Percentiles rank a stretch among this genome's conserved stretches.
Conservation (phyloP, 2,113 vertebrate genomes). For the Lycaon pictus region DNA sequence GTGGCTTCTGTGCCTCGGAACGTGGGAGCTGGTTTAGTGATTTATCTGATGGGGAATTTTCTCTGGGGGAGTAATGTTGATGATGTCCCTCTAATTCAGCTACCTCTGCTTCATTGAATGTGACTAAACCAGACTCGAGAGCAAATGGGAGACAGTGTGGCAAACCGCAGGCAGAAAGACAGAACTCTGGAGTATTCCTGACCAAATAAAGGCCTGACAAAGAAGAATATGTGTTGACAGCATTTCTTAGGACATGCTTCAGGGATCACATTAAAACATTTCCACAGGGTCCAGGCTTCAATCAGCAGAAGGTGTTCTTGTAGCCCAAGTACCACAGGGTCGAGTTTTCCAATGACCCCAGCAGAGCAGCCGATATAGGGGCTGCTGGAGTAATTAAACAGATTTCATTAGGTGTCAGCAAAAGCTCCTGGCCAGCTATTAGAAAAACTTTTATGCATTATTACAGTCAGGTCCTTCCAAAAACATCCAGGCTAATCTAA, state of each 20-base stretch:
- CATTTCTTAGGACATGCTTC: slow-evolving; percentile 79
- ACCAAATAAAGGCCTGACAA: slow-evolving; percentile 63
- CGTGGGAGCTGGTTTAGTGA: slow-evolving; percentile 51
- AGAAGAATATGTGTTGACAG: slow-evolving; percentile 78
- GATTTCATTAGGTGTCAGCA: slow-evolving; percentile 84
- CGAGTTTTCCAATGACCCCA: slow-evolving; percentile 81
- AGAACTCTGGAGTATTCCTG: slow-evolving; percentile 64
- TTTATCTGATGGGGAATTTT: slow-evolving; percentile 61
- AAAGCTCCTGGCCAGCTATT: slow-evolving; percentile 79
- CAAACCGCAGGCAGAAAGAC: slow-evolving; percentile 18
- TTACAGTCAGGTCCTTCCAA: slow-evolving; percentile 83
- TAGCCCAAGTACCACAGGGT: slow-evolving; percentile 74
- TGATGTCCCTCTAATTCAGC: slow-evolving; percentile 36
- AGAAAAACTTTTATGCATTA: slow-evolving; percentile 82
- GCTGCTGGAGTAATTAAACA: slow-evolving; percentile 86
- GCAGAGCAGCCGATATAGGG: slow-evolving; percentile 70
- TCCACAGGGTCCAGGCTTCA: slow-evolving; percentile 82
- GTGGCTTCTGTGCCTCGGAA: slow-evolving; percentile 12
- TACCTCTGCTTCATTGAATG: slow-evolving; percentile 54
- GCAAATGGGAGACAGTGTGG: slow-evolving; percentile 42
- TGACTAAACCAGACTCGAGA: slow-evolving; percentile 55
- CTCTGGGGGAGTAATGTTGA: slow-evolving; percentile 15
- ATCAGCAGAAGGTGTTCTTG: slow-evolving; percentile 85
- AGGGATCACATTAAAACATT: slow-evolving; percentile 82
- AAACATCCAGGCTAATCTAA: slow-evolving; percentile 82